A percentile compares a stretch with the other conserved stretches of the same genome.
Conservation (phyloP, 1,140 invertebrate species). For the Calliphora vicina region DNA sequence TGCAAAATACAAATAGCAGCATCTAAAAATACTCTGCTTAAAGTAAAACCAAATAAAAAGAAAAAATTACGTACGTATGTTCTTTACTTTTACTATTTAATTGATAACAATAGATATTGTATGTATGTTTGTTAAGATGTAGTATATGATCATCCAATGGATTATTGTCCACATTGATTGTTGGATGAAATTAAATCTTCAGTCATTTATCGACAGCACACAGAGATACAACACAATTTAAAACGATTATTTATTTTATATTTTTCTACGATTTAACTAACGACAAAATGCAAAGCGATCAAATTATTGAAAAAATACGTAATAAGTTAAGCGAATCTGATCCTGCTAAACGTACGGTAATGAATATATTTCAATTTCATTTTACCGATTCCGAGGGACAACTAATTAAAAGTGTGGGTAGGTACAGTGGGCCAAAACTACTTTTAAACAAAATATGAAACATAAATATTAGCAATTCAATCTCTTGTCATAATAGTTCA, state of each 20-base stretch:
- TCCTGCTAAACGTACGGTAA: conserved; percentile 52
- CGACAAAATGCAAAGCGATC: conserved; percentile 55
- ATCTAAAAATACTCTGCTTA: background rate
- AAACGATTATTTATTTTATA: background rate
- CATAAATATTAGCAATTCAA: no score
- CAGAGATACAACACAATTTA: background rate
- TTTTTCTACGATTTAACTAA: background rate
- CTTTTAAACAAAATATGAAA: no score
- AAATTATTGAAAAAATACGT: conserved; percentile 60
- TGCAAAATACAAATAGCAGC: conserved; percentile 47
- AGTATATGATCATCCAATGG: background rate
- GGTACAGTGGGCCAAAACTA: conserved; percentile 39
- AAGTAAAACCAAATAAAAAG: conserved; percentile 27
- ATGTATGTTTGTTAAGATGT: background rate
- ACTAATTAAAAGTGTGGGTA: conserved; percentile 59
- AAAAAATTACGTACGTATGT: background rate
- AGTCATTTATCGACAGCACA: background rate
- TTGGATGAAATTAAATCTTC: background rate
- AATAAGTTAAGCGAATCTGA: conserved; percentile 58
- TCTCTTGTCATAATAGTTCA: no score
- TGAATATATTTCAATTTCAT: conserved; percentile 59
- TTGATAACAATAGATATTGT: conserved; percentile 2
- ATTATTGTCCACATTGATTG: conserved; percentile 20
- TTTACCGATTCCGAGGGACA: conserved; percentile 58
- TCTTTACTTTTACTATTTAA: background rate